Evolutionary conservation across 1,140 invertebrate species (phyloP).

Genomic region (Diorhabda carinulata): DNA sequence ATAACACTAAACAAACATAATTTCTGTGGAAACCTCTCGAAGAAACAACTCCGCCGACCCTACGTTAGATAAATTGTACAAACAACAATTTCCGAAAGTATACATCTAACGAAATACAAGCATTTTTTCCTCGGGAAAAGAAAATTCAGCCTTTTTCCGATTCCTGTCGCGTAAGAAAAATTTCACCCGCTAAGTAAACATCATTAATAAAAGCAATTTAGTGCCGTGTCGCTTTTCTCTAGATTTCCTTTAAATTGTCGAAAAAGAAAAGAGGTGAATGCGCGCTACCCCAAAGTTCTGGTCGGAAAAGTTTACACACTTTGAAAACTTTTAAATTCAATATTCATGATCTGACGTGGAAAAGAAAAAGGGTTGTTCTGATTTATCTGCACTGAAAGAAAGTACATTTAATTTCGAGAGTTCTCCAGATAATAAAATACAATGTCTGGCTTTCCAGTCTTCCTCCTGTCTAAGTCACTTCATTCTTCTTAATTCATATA

Average conservation of each 20-base stretch:
- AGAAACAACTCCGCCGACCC: not conserved
- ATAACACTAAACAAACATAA: constrained; percentile 5
- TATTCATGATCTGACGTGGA: constrained; percentile 36
- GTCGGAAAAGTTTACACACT: constrained; percentile 24
- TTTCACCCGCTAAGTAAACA: constrained; percentile 29
- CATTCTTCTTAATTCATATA: too few relatives aligned
- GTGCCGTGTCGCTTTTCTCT: constrained; percentile 25
- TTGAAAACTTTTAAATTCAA: constrained; percentile 35
- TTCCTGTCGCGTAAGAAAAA: constrained; percentile 17
- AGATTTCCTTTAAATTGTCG: constrained; percentile 37
- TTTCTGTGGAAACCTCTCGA: constrained; percentile 5
- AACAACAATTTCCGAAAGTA: constrained; percentile 16
- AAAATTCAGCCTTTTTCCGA: constrained; percentile 11
- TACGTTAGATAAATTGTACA: constrained; percentile 6
- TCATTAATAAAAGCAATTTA: constrained; percentile 40
- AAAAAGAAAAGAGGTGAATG: constrained; percentile 25
- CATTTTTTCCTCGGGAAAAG: not conserved
- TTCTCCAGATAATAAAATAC: constrained; percentile 10
- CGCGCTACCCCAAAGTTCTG: constrained; percentile 5
- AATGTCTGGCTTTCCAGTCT: not conserved
- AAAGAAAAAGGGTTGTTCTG: constrained; percentile 32
- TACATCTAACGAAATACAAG: constrained; percentile 3
- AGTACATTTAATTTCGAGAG: constrained; percentile 23
- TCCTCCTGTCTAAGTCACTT: too few relatives aligned
- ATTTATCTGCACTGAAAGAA: constrained; percentile 26